Evolutionary conservation across 2,797 vertebrate genomes (phyloP).

Genomic region (Brachymystax lenok): DNA sequence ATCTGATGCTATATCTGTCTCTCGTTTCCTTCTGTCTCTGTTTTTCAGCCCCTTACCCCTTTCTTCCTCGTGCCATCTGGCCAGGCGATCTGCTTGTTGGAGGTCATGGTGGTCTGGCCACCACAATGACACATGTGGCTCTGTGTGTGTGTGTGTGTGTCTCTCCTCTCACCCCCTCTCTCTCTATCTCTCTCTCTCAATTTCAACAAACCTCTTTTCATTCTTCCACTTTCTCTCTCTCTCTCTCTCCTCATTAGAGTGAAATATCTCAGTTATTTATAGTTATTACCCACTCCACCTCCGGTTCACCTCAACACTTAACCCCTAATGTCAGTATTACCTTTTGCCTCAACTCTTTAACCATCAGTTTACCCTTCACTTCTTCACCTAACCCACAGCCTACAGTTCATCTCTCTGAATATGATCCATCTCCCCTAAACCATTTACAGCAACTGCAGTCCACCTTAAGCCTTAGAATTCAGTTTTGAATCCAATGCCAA

Average conservation of each 20-base stretch:
- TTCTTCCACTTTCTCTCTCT: no score
- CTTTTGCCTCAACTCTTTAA: not conserved
- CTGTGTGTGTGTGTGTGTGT: not conserved
- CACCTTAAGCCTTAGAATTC: not conserved
- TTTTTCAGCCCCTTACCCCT: not conserved
- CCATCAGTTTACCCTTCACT: not conserved
- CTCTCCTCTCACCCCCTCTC: no score
- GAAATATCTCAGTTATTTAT: not conserved
- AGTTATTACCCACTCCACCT: not conserved
- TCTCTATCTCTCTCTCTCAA: no score
- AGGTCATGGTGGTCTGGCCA: not conserved
- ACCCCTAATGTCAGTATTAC: not conserved
- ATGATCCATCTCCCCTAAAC: not conserved
- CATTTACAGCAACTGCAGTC: not conserved
- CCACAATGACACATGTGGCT: not conserved
- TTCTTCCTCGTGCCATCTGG: not conserved
- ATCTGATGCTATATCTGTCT: not conserved
- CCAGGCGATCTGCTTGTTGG: not conserved
- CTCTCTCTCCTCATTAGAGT: not conserved
- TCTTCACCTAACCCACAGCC: not conserved
- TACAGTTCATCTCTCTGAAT: not conserved
- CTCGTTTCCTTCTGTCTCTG: not conserved
- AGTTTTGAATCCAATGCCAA: not conserved
- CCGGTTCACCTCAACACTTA: no score
- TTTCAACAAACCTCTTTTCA: no score